These are phyloP conservation scores for Holothuria scabra DNA, from an alignment of 53 echinoderm and acorn worm species.

Conservation along the genomic window DNA sequence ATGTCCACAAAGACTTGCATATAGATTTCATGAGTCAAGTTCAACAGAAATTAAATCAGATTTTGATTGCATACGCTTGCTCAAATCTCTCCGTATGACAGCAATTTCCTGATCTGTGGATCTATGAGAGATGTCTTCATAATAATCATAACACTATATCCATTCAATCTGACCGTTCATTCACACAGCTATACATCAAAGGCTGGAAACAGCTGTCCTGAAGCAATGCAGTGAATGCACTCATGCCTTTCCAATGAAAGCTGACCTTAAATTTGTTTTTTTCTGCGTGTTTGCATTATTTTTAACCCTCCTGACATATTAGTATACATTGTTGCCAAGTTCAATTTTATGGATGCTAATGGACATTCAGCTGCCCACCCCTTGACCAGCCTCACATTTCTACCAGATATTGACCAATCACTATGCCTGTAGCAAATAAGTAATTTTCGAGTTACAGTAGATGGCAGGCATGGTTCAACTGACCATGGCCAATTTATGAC, in stretches of 20 bases:
- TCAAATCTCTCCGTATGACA: too few species aligned
- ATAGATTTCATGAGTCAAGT: too few species aligned
- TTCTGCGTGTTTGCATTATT: too few species aligned
- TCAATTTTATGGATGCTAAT: constrained; percentile 7
- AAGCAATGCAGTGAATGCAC: constrained; percentile 3
- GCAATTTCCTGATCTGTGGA: too few species aligned
- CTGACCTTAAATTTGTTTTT: constrained; percentile 30
- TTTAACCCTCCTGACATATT: too few species aligned
- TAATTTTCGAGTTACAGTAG: constrained; percentile 43
- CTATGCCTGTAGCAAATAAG: constrained; percentile 33
- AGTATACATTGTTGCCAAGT: constrained; percentile 8
- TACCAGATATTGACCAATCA: constrained; percentile 24
- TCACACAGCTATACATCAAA: too few species aligned
- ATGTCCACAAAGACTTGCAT: too few species aligned
- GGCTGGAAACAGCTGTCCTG: constrained; percentile 1
- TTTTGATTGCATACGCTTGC: too few species aligned
- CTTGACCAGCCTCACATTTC: constrained; percentile 35
- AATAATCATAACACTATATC: too few species aligned
- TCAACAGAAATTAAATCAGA: too few species aligned
- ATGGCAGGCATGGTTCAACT: constrained; percentile 26
- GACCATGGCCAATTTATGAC: constrained; percentile 46
- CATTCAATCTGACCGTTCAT: too few species aligned
- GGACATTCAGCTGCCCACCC: constrained; percentile 8
- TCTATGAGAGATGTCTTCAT: too few species aligned
- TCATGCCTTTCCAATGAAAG: constrained; percentile 36